A percentile compares a stretch with the other conserved stretches of the same genome.
Conservation (phyloP, 1,140 invertebrate genomes). For the Sogatella furcifera region DNA sequence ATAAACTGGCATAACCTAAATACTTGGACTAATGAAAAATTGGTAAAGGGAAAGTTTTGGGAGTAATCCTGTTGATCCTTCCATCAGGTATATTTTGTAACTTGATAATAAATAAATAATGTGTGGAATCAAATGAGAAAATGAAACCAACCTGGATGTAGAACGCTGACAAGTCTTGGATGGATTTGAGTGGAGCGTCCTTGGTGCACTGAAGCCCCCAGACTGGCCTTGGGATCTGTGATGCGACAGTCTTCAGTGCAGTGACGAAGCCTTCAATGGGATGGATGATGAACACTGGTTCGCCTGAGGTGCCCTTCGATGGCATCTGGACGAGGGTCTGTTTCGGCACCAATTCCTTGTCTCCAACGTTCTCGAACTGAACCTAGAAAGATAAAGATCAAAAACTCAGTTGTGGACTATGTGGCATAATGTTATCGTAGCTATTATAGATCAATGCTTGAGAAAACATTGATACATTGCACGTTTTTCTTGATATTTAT, state of each 20-base stretch:
- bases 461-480: no score
- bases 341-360: conserved; percentile 46
- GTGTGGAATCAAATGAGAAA: no score
- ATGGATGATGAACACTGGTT: conserved; percentile 67
- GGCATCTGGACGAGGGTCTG: conserved; percentile 48
- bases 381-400: conserved; percentile 31
- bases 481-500: no score
- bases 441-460: no score
- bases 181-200: conserved; percentile 57
- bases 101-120: no score
- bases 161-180: conserved; percentile 61
- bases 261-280: conserved; percentile 83
- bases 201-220: conserved; percentile 83
- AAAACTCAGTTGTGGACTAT: no score
- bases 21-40: no score
- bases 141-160: conserved; percentile 51
- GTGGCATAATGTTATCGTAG: no score
- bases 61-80: no score
- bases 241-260: conserved; percentile 55
- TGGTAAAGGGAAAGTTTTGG: no score
- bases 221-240: conserved; percentile 59
- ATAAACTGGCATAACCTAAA: no score
- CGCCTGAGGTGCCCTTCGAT: conserved; percentile 36
- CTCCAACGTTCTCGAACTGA: conserved; percentile 34
- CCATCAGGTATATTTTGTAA: no score